These are phyloP conservation scores for Ctenosaura bakeri DNA, from an alignment of 2,797 vertebrate genomes.

Conservation along the genomic window DNA sequence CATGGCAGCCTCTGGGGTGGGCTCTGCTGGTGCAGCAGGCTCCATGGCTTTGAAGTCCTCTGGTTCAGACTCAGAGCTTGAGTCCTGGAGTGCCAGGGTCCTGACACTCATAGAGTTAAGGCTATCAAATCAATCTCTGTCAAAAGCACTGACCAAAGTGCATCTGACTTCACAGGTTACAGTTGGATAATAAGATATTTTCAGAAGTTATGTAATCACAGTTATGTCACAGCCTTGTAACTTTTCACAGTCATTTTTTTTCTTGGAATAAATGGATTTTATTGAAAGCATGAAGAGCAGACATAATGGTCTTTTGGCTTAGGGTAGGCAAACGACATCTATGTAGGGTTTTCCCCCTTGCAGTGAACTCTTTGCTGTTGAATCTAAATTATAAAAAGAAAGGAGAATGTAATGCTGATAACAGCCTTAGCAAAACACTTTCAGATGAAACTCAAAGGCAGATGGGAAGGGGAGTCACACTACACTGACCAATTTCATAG, in stretches of 20 bases:
- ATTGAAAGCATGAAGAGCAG: constrained; percentile 67
- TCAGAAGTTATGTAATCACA: not conserved
- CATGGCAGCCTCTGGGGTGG: no score
- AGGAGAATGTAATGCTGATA: constrained; percentile 34
- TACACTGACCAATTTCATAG: not conserved
- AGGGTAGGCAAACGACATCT: constrained; percentile 48
- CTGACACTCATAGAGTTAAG: no score
- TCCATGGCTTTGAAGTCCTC: no score
- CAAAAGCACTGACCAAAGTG: no score
- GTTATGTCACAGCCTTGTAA: constrained; percentile 29
- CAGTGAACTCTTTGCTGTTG: constrained; percentile 32
- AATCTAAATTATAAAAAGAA: constrained; percentile 43
- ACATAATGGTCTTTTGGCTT: constrained; percentile 56
- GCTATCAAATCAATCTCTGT: no score
- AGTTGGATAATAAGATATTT: no score
- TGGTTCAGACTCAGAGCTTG: no score
- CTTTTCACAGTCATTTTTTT: constrained; percentile 53
- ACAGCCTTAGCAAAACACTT: constrained; percentile 35
- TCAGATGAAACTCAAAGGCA: not conserved
- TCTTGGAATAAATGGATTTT: constrained; percentile 69
- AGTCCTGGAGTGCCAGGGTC: no score
- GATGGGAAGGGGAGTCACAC: constrained; percentile 25
- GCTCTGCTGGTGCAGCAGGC: no score
- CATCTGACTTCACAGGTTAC: no score
- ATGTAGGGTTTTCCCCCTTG: not conserved